Percentiles rank a stretch among this genome's conserved stretches.
Conservation (phyloP, 1,140 invertebrate genomes). For the Bradynema listronoti region DNA sequence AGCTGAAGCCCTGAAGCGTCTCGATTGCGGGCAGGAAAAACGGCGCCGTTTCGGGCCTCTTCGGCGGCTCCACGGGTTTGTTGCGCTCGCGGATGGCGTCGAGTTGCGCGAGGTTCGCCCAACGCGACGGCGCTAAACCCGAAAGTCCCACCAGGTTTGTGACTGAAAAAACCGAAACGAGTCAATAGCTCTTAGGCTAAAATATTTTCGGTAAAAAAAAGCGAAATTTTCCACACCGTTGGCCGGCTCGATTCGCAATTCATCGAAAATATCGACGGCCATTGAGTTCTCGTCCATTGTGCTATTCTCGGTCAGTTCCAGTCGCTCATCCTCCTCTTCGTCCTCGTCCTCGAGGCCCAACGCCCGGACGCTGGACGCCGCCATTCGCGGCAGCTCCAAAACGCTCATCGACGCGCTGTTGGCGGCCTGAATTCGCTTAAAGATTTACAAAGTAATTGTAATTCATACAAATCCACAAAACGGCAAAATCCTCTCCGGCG, state of each 20-base stretch:
- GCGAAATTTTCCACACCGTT: background rate
- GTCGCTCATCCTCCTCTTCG: slow-evolving; percentile 20
- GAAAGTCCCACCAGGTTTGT: too few relatives aligned
- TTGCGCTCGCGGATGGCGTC: slow-evolving; percentile 79
- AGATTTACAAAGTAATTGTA: too few relatives aligned
- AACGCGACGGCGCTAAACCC: slow-evolving; percentile 60
- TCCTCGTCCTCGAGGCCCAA: slow-evolving; percentile 25
- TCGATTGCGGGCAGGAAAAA: slow-evolving; percentile 88
- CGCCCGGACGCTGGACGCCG: background rate
- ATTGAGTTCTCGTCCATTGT: slow-evolving; percentile 19
- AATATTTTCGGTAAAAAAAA: background rate
- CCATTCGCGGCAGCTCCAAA: slow-evolving; percentile 64
- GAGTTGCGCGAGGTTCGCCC: slow-evolving; percentile 84
- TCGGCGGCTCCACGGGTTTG: slow-evolving; percentile 77
- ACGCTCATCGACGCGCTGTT: too few relatives aligned
- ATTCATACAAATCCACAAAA: too few relatives aligned
- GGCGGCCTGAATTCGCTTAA: background rate
- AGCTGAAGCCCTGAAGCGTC: slow-evolving; percentile 66
- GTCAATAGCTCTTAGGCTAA: too few relatives aligned
- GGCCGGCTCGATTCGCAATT: background rate
- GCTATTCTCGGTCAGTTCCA: slow-evolving; percentile 49
- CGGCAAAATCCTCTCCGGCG: too few relatives aligned
- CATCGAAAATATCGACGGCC: background rate
- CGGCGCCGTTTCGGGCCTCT: slow-evolving; percentile 75
- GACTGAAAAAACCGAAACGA: too few relatives aligned